Evolutionary conservation across 2,113 vertebrate species (phyloP).

Genomic region (Paradoxurus hermaphroditus): DNA sequence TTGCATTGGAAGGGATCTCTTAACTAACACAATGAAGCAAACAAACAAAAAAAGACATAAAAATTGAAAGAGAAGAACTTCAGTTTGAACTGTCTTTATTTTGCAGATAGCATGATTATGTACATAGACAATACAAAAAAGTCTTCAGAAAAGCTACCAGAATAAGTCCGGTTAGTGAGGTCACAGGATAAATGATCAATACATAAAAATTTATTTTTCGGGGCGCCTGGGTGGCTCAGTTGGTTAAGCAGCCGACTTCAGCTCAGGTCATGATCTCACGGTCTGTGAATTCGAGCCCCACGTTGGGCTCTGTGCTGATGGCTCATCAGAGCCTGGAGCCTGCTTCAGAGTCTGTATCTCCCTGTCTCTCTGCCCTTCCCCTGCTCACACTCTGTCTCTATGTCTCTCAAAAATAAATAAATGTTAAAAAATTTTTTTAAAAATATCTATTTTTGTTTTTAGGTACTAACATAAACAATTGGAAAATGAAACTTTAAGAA

Average conservation of each 20-base stretch:
- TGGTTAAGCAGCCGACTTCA: too few relatives aligned
- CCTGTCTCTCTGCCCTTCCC: too few relatives aligned
- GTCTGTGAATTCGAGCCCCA: too few relatives aligned
- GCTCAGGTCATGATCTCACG: too few relatives aligned
- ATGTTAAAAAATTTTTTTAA: too few relatives aligned
- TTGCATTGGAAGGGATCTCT: not conserved
- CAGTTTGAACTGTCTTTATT: not conserved
- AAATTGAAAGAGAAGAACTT: not conserved
- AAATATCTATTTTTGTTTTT: not conserved
- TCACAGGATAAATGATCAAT: not conserved
- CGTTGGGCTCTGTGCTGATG: too few relatives aligned
- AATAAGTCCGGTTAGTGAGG: not conserved
- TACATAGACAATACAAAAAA: not conserved
- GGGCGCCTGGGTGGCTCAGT: too few relatives aligned
- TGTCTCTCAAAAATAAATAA: too few relatives aligned
- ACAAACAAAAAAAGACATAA: not conserved
- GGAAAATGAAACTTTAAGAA: not conserved
- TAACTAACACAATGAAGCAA: not conserved
- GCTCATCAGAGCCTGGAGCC: too few relatives aligned
- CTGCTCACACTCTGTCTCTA: too few relatives aligned
- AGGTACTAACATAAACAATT: not conserved
- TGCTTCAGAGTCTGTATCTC: too few relatives aligned
- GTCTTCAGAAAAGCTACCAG: not conserved
- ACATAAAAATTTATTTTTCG: not conserved
- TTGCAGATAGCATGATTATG: not conserved